Evolutionary conservation across 2,797 vertebrate species (phyloP).

Genomic region (Sibirionetta formosa): DNA sequence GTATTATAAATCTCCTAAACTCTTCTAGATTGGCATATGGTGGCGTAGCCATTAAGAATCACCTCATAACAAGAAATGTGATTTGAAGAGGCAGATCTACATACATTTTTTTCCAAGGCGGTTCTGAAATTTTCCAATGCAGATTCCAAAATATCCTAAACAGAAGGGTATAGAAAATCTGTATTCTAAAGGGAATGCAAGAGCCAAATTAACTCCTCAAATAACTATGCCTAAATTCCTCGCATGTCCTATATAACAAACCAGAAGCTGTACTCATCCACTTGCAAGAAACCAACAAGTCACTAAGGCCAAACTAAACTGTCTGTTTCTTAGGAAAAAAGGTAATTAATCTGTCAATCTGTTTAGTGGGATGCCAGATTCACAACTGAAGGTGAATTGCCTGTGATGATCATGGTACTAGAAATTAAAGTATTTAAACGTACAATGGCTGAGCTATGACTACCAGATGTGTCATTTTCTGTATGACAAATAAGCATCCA

Average conservation of each 20-base stretch:
- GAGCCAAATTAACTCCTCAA: conserved; percentile 66
- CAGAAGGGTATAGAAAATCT: conserved; percentile 74
- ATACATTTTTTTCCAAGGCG: conserved; percentile 71
- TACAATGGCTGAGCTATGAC: conserved; percentile 42
- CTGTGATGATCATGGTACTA: conserved; percentile 40
- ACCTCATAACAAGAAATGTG: conserved; percentile 72
- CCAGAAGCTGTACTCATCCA: conserved; percentile 52
- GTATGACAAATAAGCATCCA: conserved; percentile 22
- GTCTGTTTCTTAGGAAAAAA: conserved; percentile 50
- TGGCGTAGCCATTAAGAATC: conserved; percentile 77
- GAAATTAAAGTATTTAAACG: conserved; percentile 60
- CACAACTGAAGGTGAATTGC: conserved; percentile 62
- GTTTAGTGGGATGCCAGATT: conserved; percentile 56
- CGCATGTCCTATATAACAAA: conserved; percentile 37
- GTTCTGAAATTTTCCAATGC: conserved; percentile 79
- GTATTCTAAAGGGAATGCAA: conserved; percentile 70
- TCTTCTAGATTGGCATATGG: conserved; percentile 83
- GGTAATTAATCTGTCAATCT: conserved; percentile 71
- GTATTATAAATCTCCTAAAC: conserved; percentile 86
- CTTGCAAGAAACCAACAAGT: conserved; percentile 56
- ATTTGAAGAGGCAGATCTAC: conserved; percentile 77
- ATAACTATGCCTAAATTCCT: conserved; percentile 58
- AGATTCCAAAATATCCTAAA: conserved; percentile 80
- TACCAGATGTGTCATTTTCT: conserved; percentile 57
- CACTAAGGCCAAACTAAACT: conserved; percentile 59